These are phyloP conservation scores for Samia ricini DNA, from an alignment of 1,140 invertebrate genomes.

Conservation along the genomic window DNA sequence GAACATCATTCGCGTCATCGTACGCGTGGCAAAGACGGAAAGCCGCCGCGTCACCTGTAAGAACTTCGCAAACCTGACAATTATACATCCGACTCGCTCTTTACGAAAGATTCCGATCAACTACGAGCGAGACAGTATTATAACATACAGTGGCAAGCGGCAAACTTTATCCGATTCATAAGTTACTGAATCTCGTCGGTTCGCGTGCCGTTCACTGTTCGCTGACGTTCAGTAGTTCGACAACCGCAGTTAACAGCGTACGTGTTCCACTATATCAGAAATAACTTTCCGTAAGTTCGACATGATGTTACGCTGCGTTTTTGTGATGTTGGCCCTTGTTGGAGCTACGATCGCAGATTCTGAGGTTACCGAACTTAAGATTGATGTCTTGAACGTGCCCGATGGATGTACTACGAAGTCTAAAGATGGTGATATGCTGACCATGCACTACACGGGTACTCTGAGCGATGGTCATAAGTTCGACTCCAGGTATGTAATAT, in stretches of 20 bases:
- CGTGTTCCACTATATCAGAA: slow-evolving; percentile 27
- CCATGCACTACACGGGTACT: slow-evolving; percentile 96
- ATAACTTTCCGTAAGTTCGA: slow-evolving; percentile 71
- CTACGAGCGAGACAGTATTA: slow-evolving; percentile 25
- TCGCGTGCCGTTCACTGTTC: slow-evolving; percentile 34
- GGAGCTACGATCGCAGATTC: slow-evolving; percentile 62
- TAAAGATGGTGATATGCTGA: slow-evolving; percentile 92
- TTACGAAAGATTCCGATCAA: neutral
- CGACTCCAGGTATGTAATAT: slow-evolving; percentile 92
- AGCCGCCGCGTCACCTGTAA: slow-evolving; percentile 45
- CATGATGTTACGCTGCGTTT: slow-evolving; percentile 61
- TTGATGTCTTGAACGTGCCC: slow-evolving; percentile 87
- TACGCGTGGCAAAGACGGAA: slow-evolving; percentile 53
- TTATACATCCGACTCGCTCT: slow-evolving; percentile 37
- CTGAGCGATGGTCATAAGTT: slow-evolving; percentile 93
- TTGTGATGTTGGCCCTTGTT: slow-evolving; percentile 69
- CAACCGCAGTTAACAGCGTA: slow-evolving; percentile 33
- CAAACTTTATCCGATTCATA: slow-evolving; percentile 59
- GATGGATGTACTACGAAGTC: slow-evolving; percentile 89
- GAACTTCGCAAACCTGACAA: slow-evolving; percentile 17
- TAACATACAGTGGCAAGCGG: slow-evolving; percentile 20
- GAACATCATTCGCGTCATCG: slow-evolving; percentile 46
- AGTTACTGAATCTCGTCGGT: slow-evolving; percentile 41
- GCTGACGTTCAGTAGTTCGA: slow-evolving; percentile 48
- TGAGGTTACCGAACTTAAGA: slow-evolving; percentile 83